These are phyloP conservation scores for Chiroxiphia lanceolata DNA, from an alignment of 2,797 vertebrate genomes.

Conservation along the genomic window DNA sequence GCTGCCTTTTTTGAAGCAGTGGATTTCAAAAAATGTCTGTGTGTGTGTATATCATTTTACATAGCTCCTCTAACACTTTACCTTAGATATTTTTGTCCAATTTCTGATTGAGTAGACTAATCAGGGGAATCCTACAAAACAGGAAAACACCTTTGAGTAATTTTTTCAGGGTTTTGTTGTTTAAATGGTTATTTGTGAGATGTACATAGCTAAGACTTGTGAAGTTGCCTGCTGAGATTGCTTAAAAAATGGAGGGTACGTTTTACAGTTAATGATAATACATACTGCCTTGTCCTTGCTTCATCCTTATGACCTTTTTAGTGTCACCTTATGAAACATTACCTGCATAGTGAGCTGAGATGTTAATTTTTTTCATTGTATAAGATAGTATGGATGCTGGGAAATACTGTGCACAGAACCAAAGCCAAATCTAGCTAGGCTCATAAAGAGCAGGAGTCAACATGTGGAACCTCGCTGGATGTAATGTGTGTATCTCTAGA, in stretches of 20 bases:
- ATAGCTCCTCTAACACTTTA: not conserved
- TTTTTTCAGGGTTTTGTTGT: not conserved
- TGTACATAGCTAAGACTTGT: not conserved
- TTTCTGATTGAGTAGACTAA: not conserved
- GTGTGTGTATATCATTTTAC: not conserved
- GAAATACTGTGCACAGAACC: not conserved
- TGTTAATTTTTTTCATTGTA: not conserved
- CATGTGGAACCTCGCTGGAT: not conserved
- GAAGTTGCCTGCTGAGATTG: not conserved
- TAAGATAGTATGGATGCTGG: not conserved
- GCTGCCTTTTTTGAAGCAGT: not conserved
- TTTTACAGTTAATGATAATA: not conserved
- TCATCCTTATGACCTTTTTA: not conserved
- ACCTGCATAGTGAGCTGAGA: not conserved
- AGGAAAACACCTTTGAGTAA: not conserved
- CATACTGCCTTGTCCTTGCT: not conserved
- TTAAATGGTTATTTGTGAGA: not conserved
- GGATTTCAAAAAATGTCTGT: not conserved
- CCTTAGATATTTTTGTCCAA: not conserved
- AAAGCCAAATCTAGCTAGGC: not conserved
- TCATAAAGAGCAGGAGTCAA: not conserved
- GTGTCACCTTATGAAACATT: not conserved
- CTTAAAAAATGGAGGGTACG: not conserved
- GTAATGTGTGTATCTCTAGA: not conserved
- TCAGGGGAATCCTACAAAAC: not conserved